Percentiles rank a stretch among this genome's conserved stretches.
Evolutionary conservation across 2,888 invertebrate genomes (phyloP).

Genomic region (Drosophila basisetae): DNA sequence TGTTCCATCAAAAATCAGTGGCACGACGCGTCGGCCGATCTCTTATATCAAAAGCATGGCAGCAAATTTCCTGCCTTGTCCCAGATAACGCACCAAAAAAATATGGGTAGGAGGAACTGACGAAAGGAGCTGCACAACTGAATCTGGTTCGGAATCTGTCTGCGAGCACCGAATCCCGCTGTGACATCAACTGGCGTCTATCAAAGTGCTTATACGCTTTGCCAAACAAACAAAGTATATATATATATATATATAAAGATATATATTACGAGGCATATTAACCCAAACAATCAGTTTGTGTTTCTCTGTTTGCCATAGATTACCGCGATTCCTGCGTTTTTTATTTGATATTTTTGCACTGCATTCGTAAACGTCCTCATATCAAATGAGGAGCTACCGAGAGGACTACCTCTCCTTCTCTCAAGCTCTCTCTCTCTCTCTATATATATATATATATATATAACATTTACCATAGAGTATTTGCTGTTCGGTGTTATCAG

Average conservation of each 20-base stretch:
- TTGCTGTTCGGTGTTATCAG: not conserved
- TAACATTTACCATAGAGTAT: conserved; percentile 19
- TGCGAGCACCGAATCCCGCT: conserved; percentile 34
- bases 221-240: conserved; percentile 14
- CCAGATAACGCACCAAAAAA: conserved; percentile 55
- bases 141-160: conserved; percentile 17
- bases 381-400: too few species aligned
- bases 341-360: not conserved
- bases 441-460: not conserved
- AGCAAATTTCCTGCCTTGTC: conserved; percentile 75
- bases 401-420: not conserved
- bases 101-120: conserved; percentile 59
- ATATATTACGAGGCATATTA: not conserved
- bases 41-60: conserved; percentile 71
- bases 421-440: not conserved
- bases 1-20: conserved; percentile 73
- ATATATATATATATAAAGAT: not conserved
- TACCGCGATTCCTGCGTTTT: not conserved
- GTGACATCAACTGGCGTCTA: conserved; percentile 68
- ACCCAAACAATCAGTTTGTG: conserved; percentile 1
- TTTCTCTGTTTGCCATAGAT: not conserved
- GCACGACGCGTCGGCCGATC: conserved; percentile 69
- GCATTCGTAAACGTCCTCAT: not conserved
- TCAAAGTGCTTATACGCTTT: conserved; percentile 49
- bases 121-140: conserved; percentile 24